Evolutionary conservation across 1,140 invertebrate genomes (phyloP), one percentile per base, ranked within the genome.

Genomic region (Drosophila gunungcola): DNA sequence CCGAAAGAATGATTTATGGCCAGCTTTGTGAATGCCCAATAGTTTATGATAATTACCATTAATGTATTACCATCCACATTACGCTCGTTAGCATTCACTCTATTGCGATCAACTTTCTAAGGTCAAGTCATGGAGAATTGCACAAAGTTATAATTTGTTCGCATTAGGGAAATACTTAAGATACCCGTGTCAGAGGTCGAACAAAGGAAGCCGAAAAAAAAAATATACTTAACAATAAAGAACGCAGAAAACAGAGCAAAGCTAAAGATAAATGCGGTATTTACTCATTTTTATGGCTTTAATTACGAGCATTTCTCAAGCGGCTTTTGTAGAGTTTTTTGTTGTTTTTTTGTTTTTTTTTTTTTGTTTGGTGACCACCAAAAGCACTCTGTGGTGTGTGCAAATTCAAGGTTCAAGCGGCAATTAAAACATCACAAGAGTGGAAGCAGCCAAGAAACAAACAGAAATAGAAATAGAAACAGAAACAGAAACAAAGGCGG

Each of bases 231-330:
- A 58, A 53, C 64, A 68, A 69, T 68, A 68, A 55, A 68, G 51
- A 70, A 69, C 21, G 64, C 67, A 12, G 34, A 80, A 58, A 63
- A 56, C 58, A 74, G 48, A 61, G 70, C 65, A 53, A 3, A 46
- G 49, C 43, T 10, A 38, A 6, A 80, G 56, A 85, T 80, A 84
- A 85, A 86, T 81, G 67, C 51, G 46, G 39, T 78, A 64, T 76
- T 82, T 64, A 60, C 70, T 67, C 69, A 64, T 78, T 86, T 85
- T 86, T 72, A 86, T 86, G 69, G 53, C 78, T 83, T 86, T 86
- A 86, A 86, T 86, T 86, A 72, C 79, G 69, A 83, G 76, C 43
- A 84, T 85, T 84, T 84, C 81, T 85, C 68, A 84, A 76, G 70
- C 61, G 29, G 63, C 39, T 64, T 64, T 64, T 77, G 53, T 48